Evolutionary conservation across 1,140 invertebrate genomes (phyloP), one percentile per base, ranked within the genome.

Genomic region (Stratiolaelaps scimitus): DNA sequence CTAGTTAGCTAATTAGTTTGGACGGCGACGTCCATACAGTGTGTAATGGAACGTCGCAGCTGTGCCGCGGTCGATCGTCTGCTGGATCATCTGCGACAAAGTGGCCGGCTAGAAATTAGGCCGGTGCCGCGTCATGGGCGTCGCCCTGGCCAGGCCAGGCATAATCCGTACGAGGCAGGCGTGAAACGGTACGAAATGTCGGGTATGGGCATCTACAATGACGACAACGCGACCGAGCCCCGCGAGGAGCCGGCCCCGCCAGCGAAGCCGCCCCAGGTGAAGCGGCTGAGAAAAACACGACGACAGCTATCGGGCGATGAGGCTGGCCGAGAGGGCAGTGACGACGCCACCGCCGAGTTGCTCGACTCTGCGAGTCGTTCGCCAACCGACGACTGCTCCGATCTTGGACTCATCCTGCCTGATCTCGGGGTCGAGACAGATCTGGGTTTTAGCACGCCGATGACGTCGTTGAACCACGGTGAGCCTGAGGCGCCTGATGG

Each of bases 111-210:
- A 34, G 53, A 60, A 60, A 60, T 60, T 26, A 15, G 53, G 13
- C 53, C 53, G 1, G 53, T 60, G 26, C 53, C 53, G 13, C 26
- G 53, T 17, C 53, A 60, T 23, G 53, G 53, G 15, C 53, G 53
- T 10, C 53, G 53, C 15, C 53, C 53, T 15, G 53, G 53, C 15
- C 26, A 60, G 34, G 34, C 26, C 26, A 15, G 53, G 4, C 53
- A 60, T 34, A 60, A 60, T 26, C 53, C 53, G 15, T 60, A 60
- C 23, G 53, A 60, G 34, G 53, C 53, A 17, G 53, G 53, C 17
- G 53, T 60, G 1, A 60, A 60, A 60, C 53, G 53, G 15, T 60
- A 60, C 53, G 53, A 60, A 34, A 60, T 60, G 53, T 29, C 53
- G 13, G 53, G 53, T 2, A 60, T 60, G 53, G 53, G 53, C 15